These are phyloP conservation scores for Perca fluviatilis DNA, from an alignment of 2,113 vertebrate genomes.

Conservation along the genomic window DNA sequence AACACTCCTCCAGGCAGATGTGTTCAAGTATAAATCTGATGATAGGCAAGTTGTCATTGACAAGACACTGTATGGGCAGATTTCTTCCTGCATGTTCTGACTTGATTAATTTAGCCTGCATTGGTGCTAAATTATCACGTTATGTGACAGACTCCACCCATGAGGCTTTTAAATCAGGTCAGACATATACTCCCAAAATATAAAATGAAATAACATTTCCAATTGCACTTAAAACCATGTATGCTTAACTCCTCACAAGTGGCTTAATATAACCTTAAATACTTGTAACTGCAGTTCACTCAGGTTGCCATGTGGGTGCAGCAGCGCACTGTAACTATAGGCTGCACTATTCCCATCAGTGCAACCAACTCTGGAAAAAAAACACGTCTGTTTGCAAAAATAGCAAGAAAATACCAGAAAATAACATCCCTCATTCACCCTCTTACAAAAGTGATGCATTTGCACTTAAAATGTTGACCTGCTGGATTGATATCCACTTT, in stretches of 20 bases:
- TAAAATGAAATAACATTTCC: not conserved
- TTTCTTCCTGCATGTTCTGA: not conserved
- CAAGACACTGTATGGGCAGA: not conserved
- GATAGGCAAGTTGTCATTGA: not conserved
- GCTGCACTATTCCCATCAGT: not conserved
- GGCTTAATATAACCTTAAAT: not conserved
- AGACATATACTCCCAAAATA: not conserved
- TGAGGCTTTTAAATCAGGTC: not conserved
- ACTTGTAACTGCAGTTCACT: not conserved
- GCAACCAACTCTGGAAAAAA: not conserved
- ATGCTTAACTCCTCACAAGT: not conserved
- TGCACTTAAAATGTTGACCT: constrained; percentile 1
- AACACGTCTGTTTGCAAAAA: not conserved
- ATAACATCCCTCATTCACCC: not conserved
- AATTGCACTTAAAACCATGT: not conserved
- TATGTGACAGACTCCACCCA: not conserved
- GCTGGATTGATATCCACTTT: constrained; percentile 1
- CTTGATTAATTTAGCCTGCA: not conserved
- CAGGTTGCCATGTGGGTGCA: constrained; percentile 69
- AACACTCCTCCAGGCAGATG: not conserved
- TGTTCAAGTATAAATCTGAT: not conserved
- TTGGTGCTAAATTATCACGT: not conserved
- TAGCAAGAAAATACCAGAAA: not conserved
- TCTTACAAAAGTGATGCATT: constrained; percentile 10
- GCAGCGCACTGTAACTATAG: constrained; percentile 40